Conservation (phyloP, 1,140 invertebrate species). For the Drosophila orena region DNA sequence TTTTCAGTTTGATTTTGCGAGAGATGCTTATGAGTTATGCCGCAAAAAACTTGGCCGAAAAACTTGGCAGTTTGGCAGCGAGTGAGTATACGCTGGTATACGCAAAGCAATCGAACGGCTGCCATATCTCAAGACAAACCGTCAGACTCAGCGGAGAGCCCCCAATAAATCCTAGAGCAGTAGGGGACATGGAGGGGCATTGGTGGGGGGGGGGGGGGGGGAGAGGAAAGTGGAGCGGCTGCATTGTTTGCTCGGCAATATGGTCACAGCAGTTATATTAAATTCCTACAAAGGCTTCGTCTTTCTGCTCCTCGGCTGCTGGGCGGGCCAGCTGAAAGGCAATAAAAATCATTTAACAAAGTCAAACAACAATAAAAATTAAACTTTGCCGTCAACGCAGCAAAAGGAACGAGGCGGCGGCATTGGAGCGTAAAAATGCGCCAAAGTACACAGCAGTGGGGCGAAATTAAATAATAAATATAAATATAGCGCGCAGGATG, state of each 20-base stretch:
- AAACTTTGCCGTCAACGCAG: constrained; percentile 79
- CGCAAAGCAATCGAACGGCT: constrained; percentile 43
- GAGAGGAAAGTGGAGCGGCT: constrained; percentile 54
- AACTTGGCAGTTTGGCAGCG: constrained; percentile 36
- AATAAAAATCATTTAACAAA: constrained; percentile 84
- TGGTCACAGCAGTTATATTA: constrained; percentile 78
- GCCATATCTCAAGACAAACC: constrained; percentile 35
- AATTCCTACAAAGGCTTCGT: constrained; percentile 79
- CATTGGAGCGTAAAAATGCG: constrained; percentile 65
- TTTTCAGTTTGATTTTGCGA: constrained; percentile 44
- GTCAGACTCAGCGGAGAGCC: constrained; percentile 31
- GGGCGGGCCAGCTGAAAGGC: constrained; percentile 44
- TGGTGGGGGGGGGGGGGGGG: constrained; percentile 20
- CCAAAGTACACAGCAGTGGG: constrained; percentile 67
- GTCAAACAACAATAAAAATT: constrained; percentile 83
- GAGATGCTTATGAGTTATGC: constrained; percentile 30
- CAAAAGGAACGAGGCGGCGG: constrained; percentile 48
- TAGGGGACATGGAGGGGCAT: constrained; percentile 26
- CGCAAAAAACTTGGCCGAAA: constrained; percentile 13
- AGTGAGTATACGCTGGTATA: constrained; percentile 2
- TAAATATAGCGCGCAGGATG: constrained; percentile 66
- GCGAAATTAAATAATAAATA: constrained; percentile 81
- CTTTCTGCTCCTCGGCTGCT: not conserved
- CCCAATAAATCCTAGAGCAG: constrained; percentile 31
- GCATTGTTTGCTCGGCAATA: constrained; percentile 76